Percentiles rank a stretch among this genome's conserved stretches.
Conservation (phyloP, 2,888 invertebrate species). For the Amorpha juglandis region DNA sequence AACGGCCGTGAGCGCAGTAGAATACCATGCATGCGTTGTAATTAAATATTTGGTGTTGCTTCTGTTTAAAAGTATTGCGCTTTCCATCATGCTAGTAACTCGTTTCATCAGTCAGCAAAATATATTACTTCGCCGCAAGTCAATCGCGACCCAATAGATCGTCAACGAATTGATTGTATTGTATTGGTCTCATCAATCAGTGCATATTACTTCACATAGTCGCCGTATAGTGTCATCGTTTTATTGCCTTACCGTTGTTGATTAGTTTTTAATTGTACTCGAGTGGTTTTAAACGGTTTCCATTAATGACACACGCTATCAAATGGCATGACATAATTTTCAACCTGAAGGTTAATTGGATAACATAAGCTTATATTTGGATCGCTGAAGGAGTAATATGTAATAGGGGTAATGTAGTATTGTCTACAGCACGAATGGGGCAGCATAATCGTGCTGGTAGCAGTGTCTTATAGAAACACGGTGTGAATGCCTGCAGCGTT, state of each 20-base stretch:
- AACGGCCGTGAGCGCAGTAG: too few relatives aligned
- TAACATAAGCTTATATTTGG: background rate
- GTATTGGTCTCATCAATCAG: slow-evolving; percentile 63
- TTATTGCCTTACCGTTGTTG: slow-evolving; percentile 48
- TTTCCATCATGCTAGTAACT: background rate
- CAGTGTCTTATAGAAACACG: too few relatives aligned
- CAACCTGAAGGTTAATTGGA: too few relatives aligned
- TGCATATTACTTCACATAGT: slow-evolving; percentile 55
- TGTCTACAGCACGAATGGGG: too few relatives aligned
- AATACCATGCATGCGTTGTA: too few relatives aligned
- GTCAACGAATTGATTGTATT: slow-evolving; percentile 60
- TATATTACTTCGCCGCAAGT: slow-evolving; percentile 25
- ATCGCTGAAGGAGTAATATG: background rate
- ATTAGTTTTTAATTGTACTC: slow-evolving; percentile 54
- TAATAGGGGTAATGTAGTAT: too few relatives aligned
- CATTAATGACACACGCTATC: slow-evolving; percentile 12
- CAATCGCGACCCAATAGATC: slow-evolving; percentile 41
- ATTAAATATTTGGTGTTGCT: too few relatives aligned
- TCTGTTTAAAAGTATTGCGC: too few relatives aligned
- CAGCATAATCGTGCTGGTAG: too few relatives aligned
- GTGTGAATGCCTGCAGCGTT: too few relatives aligned
- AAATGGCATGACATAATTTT: background rate
- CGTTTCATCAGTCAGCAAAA: too few relatives aligned
- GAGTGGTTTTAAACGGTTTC: slow-evolving; percentile 25
- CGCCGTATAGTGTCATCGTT: slow-evolving; percentile 56